Evolutionary conservation across 2,113 vertebrate genomes (phyloP), one percentile per base, ranked within the genome.

Genomic region (Lampris megalopsis): DNA sequence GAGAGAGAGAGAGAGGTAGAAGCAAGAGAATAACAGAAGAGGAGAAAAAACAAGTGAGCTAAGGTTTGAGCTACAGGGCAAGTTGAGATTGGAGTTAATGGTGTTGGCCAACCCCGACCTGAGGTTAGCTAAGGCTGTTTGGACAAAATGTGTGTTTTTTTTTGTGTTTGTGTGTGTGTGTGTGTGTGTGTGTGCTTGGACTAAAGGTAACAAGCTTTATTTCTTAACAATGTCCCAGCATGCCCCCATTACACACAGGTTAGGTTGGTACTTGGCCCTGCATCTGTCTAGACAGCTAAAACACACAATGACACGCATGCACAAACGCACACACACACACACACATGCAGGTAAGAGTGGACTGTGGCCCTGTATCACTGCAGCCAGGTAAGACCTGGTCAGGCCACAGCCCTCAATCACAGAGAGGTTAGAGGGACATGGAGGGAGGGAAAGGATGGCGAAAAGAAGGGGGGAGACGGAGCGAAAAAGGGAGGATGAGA

Each of bases 241-340:
- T 88, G 87, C 90, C 91, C 94, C 92, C 92, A 94, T 93, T 93
- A 93, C 90, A 92, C 82, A 65, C 73, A 89, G 93, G 92, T 92
- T 91, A 91, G 90, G 93, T 89, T 91, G 84, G 79, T 75, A 88
- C 82, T 85, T 66, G 53, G 82, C 75, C 84, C 86, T 66, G 71
- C 68, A 78, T 77, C 81, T 75, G 88, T 92, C 90, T 87, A 86
- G 91, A 87, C 83, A 52, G 87, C 87, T 84, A 77, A 83, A 80
- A 57, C 63, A 57, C 58, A 4, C 57, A 59, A 35, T 3, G 36
- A 62, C 59, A 70, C 68, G 54, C 65, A 52, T 62, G 59, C 53
- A 49, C 4, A 41, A 13, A 63, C 66, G 57, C 81, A 59, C 74
- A 70, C 65, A 24, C 60, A 43, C 60, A 24, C 40, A n/a, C 11